Base-by-base conservation (phyloP, 2,113 vertebrate genomes). In the Andinoacara biseriatus region DNA sequence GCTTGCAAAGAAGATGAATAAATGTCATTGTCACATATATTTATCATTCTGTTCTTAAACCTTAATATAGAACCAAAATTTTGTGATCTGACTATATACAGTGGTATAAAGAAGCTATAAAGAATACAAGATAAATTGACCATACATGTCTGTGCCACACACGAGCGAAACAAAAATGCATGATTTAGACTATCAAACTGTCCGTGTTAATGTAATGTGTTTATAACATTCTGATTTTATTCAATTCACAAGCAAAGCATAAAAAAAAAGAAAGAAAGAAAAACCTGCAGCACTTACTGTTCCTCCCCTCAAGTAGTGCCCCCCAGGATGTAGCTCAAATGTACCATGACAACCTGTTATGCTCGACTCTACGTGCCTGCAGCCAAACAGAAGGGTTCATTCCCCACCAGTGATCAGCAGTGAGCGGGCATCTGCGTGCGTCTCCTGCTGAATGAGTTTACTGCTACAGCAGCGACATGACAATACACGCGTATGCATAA, bases 361-460 rank as follows among this genome's bases (percentile, higher is more conserved):
- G 88, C 90, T 92, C 40, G 43, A 81, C 86, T 86, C 58, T 90
- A 89, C 69, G 60, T 22, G 82, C 91, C 93, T 76, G 81, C 84
- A 92, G 93, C 90, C 84, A 91, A 89, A 90, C 94, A 95, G 92
- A 94, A 94, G 93, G 92, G 90, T 92, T 94, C 90, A 89, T 94
- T 95, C 91, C 91, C 89, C 92, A 92, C 89, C 91, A 92, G 82
- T 91, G 88, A 89, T 89, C 84, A 65, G 87, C 89, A 82, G 61
- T 7, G 58, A 83, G 84, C 10, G 13, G 84, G 76, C 90, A 89
- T 90, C 88, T 89, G 85, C 40, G 54, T 81, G 78, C 74, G 60
- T 86, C 80, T 88, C 57, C 78, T 85, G 58, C 57, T 86, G 89
- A 88, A 82, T 77, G 75, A 80, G 22, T 86, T 92, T 87, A 81